Conservation (phyloP, 2,888 invertebrate species). For the Spialia ferax region DNA sequence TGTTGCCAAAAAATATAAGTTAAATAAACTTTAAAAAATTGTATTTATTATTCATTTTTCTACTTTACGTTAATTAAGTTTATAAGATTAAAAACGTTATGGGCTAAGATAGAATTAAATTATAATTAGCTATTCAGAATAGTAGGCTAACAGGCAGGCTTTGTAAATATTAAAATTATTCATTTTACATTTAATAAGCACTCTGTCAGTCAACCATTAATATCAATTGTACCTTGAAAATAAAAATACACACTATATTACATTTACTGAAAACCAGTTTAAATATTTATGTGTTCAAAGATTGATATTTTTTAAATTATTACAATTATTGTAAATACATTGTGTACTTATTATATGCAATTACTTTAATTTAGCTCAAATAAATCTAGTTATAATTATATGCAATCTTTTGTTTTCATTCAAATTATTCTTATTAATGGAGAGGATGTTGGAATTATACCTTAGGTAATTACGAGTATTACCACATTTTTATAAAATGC, state of each 20-base stretch:
- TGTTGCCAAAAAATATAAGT: neutral
- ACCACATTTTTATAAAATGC: too few species aligned
- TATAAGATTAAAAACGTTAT: neutral
- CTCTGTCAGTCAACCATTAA: slow-evolving; percentile 35
- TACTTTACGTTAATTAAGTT: neutral
- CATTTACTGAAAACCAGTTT: slow-evolving; percentile 43
- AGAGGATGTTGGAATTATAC: too few species aligned
- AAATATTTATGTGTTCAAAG: slow-evolving; percentile 45
- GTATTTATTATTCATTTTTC: neutral
- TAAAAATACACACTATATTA: slow-evolving; percentile 33
- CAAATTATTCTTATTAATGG: too few species aligned
- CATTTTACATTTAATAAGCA: neutral
- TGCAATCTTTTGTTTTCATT: neutral
- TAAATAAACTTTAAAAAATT: neutral
- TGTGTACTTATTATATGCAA: slow-evolving; percentile 22
- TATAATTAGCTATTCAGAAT: slow-evolving; percentile 6
- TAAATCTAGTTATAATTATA: slow-evolving; percentile 53
- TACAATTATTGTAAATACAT: slow-evolving; percentile 51
- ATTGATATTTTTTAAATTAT: slow-evolving; percentile 49
- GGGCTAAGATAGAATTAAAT: neutral
- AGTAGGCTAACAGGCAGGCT: neutral
- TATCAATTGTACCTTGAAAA: slow-evolving; percentile 46
- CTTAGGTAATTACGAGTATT: too few species aligned
- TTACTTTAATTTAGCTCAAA: slow-evolving; percentile 66
- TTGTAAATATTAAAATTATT: slow-evolving; percentile 3